Evolutionary conservation across 2,113 vertebrate genomes (phyloP), one percentile per base, ranked within the genome.

Genomic region (Heloderma charlesbogerti): DNA sequence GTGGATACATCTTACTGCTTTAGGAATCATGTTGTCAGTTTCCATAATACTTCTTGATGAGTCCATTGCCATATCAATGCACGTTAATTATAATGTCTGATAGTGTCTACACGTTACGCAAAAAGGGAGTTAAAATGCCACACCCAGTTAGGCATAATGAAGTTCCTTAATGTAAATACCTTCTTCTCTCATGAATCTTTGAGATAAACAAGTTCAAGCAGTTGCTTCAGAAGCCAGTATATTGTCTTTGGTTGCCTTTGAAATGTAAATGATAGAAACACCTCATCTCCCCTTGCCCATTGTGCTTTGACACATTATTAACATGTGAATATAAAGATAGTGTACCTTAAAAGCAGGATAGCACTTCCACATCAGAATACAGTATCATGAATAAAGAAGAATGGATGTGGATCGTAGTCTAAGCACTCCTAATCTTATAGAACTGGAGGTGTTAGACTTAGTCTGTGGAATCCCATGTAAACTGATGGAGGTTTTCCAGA

Each of bases 161-260:
- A 80, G 89, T 80, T 90, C 75, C 51, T 71, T 86, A 48, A 90
- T 86, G 80, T 75, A 88, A 81, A 80, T 88, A 27, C 63, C 77
- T 80, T 69, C 84, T 90, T 69, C 75, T 90, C 89, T 69, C 75
- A 86, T 71, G 63, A 86, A 90, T 79, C 84, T 86, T 57, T 69
- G 74, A 90, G 89, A 80, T 90, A 90, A 90, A 86, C 84, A 90
- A 90, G 89, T 90, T 90, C 84, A 90, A 86, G 89, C 84, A 90
- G 37, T 86, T 90, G 87, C 87, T 88, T 88, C 87, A 80, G 63
- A 67, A 69, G 66, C 69, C 69, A 51, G 77, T 54, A 88, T 45
- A 88, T 81, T 88, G 87, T 88, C 66, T 69, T 80, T 57, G n/a
- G 63, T 72, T 86, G 77, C 66, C 89, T 90, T 90, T 90, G 89